Conservation (phyloP, 2,113 vertebrate species). For the Pipra filicauda region DNA sequence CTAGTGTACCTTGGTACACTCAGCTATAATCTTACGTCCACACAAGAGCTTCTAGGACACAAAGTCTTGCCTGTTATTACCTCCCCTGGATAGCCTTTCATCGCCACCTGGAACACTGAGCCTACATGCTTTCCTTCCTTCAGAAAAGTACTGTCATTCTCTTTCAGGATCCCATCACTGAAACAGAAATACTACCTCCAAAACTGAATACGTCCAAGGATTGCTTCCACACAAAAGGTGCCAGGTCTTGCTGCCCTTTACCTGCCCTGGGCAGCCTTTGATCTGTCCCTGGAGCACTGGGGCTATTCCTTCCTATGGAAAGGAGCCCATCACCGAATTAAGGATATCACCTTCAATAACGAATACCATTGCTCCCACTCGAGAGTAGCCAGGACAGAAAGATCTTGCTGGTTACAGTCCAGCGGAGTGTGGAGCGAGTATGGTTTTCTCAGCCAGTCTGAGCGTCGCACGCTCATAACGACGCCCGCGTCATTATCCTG, state of each 20-base stretch:
- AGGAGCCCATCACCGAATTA: neutral
- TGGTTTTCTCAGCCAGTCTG: neutral
- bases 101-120: neutral
- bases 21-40: neutral
- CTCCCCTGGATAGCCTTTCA: neutral
- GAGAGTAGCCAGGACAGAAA: neutral
- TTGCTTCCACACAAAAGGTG: neutral
- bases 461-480: fast-evolving
- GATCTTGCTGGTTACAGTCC: neutral
- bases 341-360: neutral
- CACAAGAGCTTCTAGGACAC: neutral
- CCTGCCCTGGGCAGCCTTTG: neutral
- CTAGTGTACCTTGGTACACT: neutral
- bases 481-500: fast-evolving
- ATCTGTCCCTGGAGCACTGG: neutral
- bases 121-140: neutral
- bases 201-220: neutral
- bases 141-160: neutral
- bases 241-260: neutral
- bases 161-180: neutral
- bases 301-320: neutral
- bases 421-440: neutral
- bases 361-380: neutral
- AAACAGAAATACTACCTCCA: neutral
- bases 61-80: neutral